phyloP scores from a whole-genome alignment of 2,113 vertebrate species.

The Galeopterus variegatus region DNA sequence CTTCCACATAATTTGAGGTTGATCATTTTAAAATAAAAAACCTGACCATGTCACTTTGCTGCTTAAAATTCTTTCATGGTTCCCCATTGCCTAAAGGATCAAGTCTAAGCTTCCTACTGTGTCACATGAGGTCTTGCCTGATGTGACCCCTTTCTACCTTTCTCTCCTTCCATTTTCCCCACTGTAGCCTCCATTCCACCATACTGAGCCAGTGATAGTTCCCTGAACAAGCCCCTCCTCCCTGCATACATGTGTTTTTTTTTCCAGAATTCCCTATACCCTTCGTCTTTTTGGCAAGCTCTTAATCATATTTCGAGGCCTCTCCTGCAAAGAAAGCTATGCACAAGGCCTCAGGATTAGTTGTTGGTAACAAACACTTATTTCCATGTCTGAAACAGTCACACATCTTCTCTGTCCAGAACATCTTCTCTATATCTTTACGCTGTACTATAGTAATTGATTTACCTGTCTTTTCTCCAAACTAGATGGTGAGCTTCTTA shows the following conservation, averaged over 20 bases:
- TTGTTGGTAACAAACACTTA: neutral
- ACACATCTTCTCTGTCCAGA: neutral
- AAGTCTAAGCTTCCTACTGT: neutral
- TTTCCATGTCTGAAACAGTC: neutral
- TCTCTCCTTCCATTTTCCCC: neutral
- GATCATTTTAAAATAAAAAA: neutral
- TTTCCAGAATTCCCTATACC: neutral
- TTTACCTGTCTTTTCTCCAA: neutral
- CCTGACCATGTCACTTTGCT: neutral
- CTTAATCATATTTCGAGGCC: neutral
- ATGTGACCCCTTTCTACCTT: neutral
- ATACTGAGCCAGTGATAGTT: neutral
- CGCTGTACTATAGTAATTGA: neutral
- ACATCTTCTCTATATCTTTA: neutral
- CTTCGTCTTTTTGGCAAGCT: neutral
- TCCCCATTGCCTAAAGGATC: neutral
- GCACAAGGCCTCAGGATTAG: neutral
- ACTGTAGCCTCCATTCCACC: neutral
- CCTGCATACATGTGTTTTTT: neutral
- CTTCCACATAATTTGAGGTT: neutral
- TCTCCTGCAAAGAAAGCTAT: neutral
- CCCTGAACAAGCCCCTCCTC: neutral
- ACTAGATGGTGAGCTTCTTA: neutral
- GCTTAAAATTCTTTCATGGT: neutral
- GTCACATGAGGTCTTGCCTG: neutral